phyloP scores from a whole-genome alignment of 2,888 invertebrate species.

The Rapana venosa region DNA sequence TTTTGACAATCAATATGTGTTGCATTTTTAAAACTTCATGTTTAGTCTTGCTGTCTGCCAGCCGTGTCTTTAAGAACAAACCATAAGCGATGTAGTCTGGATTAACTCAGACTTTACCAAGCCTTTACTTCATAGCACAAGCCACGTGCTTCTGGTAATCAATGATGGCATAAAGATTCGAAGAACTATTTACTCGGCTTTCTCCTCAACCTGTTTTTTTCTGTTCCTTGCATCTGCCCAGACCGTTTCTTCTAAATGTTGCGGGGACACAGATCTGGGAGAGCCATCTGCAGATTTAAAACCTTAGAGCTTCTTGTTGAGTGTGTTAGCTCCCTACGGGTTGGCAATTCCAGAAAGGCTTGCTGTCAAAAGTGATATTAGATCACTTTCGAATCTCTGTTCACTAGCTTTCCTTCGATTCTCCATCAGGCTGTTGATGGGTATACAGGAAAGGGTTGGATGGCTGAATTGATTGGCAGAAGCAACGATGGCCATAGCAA shows the following conservation, averaged over 20 bases:
- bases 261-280: background rate
- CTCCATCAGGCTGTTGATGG: constrained; percentile 28
- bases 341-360: background rate
- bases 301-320: background rate
- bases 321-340: background rate
- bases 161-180: too few species aligned
- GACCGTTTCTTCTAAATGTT: background rate
- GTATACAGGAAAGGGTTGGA: constrained; percentile 44
- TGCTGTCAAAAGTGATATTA: background rate
- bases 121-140: too few species aligned
- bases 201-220: background rate
- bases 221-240: too few species aligned
- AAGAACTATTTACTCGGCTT: too few species aligned
- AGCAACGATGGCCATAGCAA: constrained; percentile 26
- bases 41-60: too few species aligned
- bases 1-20: too few species aligned
- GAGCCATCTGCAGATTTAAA: constrained; percentile 16
- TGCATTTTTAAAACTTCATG: too few species aligned
- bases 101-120: too few species aligned
- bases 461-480: constrained; percentile 39
- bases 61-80: too few species aligned
- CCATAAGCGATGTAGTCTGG: too few species aligned
- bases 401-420: background rate
- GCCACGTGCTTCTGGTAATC: too few species aligned
- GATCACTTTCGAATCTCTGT: background rate